Conservation (phyloP, 1,140 invertebrate species). For the Vanessa atalanta region DNA sequence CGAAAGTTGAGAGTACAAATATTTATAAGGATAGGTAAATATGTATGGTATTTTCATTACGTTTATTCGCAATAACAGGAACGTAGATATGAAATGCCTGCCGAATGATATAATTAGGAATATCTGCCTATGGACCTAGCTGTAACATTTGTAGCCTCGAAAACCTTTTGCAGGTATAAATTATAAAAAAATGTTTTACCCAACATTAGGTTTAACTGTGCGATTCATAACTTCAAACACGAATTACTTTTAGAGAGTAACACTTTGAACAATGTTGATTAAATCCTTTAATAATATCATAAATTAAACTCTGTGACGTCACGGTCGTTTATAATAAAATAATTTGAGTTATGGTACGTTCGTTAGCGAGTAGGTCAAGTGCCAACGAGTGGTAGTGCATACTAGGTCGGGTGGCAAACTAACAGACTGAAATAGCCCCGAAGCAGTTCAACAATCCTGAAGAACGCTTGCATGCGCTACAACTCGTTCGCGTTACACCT, state of each 20-base stretch:
- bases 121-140: no score
- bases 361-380: constrained; percentile 54
- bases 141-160: no score
- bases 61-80: no score
- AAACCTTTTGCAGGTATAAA: no score
- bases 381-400: constrained; percentile 38
- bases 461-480: constrained; percentile 13
- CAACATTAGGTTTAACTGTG: not conserved
- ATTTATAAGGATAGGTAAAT: no score
- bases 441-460: constrained; percentile 17
- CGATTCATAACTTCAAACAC: not conserved
- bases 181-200: no score
- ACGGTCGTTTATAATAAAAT: constrained; percentile 32
- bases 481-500: constrained; percentile 5
- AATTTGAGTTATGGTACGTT: constrained; percentile 48
- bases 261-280: not conserved
- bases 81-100: no score
- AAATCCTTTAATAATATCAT: not conserved
- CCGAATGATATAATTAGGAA: no score
- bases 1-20: no score
- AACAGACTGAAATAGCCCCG: constrained; percentile 50
- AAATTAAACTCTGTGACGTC: constrained; percentile 9
- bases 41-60: no score
- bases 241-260: not conserved
- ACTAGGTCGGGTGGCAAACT: constrained; percentile 43